These are phyloP conservation scores for Eudemis profundana DNA, from an alignment of 2,888 invertebrate species.

Conservation along the genomic window DNA sequence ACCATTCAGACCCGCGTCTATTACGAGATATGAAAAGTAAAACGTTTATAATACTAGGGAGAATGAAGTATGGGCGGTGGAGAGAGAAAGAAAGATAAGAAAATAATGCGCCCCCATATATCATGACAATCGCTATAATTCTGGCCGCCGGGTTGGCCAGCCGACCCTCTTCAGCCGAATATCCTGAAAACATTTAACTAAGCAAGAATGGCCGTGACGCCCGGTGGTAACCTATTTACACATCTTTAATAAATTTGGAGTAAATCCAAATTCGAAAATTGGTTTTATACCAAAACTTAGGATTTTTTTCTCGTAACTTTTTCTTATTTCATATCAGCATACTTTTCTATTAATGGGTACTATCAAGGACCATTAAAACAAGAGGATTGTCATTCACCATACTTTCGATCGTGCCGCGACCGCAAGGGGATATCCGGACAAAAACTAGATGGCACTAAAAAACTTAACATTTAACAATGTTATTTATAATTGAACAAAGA, in stretches of 20 bases:
- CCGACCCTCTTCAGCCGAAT: conserved; percentile 79
- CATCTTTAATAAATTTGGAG: conserved; percentile 43
- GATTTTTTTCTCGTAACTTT: no score
- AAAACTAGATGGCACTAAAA: no score
- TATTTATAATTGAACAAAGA: no score
- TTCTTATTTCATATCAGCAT: no score
- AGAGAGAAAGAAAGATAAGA: conserved; percentile 85
- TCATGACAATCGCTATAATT: conserved; percentile 84
- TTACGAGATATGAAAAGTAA: conserved; percentile 80
- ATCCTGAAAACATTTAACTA: conserved; percentile 78
- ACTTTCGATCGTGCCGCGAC: no score
- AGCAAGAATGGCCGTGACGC: conserved; percentile 56
- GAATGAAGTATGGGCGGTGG: conserved; percentile 82
- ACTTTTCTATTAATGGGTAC: no score
- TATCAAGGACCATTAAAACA: no score
- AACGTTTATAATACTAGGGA: conserved; percentile 79
- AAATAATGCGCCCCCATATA: conserved; percentile 84
- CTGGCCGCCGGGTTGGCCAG: conserved; percentile 70
- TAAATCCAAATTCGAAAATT: no score
- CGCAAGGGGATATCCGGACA: no score
- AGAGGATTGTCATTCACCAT: no score
- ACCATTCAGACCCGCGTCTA: conserved; percentile 69
- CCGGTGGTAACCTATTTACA: conserved; percentile 55
- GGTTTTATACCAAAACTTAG: conserved; percentile 1
- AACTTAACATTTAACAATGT: no score